A percentile compares a stretch with the other conserved stretches of the same genome.
Evolutionary conservation across 2,888 invertebrate species (phyloP).

Genomic region (Chirona hameri): DNA sequence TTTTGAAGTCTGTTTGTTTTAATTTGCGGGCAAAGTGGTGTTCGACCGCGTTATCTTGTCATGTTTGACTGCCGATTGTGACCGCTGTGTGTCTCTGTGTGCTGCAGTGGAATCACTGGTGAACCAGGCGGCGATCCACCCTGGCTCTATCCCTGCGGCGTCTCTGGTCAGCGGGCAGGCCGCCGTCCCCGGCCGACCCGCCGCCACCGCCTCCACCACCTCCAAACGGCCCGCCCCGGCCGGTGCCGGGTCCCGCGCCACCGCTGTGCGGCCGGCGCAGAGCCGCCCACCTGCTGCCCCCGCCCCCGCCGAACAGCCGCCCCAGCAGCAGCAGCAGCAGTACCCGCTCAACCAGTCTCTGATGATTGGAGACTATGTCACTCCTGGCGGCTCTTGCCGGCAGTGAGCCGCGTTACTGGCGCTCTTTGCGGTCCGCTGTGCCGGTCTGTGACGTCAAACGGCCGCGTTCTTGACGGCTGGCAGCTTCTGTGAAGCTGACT

Average conservation of each 20-base stretch:
- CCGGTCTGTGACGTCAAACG: too few species aligned
- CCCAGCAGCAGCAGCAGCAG: too few species aligned
- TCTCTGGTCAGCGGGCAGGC: conserved; percentile 52
- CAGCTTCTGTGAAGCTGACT: too few species aligned
- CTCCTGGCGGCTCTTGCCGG: too few species aligned
- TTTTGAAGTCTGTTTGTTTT: background rate
- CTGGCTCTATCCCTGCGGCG: conserved; percentile 61
- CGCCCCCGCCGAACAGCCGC: background rate
- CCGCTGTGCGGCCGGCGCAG: conserved; percentile 5
- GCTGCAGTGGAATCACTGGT: conserved; percentile 48
- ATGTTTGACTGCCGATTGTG: background rate
- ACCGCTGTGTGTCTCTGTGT: background rate
- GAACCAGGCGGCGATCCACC: conserved; percentile 56
- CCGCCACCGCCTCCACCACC: background rate
- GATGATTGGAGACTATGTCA: too few species aligned
- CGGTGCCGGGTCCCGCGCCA: background rate
- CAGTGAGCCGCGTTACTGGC: too few species aligned
- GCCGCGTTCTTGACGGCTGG: too few species aligned
- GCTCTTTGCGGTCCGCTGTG: too few species aligned
- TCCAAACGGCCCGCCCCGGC: background rate
- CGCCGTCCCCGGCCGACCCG: background rate
- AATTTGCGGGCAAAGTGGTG: background rate
- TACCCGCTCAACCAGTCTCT: too few species aligned
- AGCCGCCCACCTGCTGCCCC: background rate
- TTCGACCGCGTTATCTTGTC: background rate